Conservation (phyloP, 1,140 invertebrate genomes). For the Dreissena rostriformis region DNA sequence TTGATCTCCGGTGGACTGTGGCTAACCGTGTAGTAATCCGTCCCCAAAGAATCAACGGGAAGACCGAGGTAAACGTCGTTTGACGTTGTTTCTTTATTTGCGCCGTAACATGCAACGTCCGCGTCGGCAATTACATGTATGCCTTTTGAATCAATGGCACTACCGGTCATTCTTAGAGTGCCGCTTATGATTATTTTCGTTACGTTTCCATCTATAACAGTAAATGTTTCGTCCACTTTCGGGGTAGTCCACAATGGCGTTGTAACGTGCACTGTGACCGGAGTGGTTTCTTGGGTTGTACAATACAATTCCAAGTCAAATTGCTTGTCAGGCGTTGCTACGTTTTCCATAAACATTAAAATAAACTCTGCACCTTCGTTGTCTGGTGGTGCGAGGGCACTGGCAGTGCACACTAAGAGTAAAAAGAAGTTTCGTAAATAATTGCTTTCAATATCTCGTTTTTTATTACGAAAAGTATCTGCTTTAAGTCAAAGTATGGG, state of each 20-base stretch:
- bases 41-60: constrained; percentile 53
- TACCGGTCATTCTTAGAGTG: constrained; percentile 44
- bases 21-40: constrained; percentile 49
- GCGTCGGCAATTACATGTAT: constrained; percentile 48
- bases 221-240: constrained; percentile 48
- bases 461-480: too few relatives aligned
- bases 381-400: constrained; percentile 41
- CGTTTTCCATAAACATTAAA: constrained; percentile 59
- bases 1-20: constrained; percentile 27
- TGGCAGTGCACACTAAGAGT: too few relatives aligned
- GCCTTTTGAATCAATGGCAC: constrained; percentile 43
- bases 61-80: constrained; percentile 56
- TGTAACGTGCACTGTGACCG: constrained; percentile 44
- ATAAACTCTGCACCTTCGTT: constrained; percentile 57
- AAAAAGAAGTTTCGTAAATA: too few relatives aligned
- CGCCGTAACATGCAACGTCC: constrained; percentile 60
- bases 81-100: constrained; percentile 58
- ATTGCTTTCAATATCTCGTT: too few relatives aligned
- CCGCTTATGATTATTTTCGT: constrained; percentile 31
- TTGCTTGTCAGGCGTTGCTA: background rate
- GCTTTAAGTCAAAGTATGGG: too few relatives aligned
- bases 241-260: constrained; percentile 51
- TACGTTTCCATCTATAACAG: constrained; percentile 45
- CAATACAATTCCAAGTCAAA: constrained; percentile 54
- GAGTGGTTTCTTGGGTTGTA: constrained; percentile 39